Evolutionary conservation across 2,113 vertebrate species (phyloP).

Genomic region (Hippopotamus amphibius): DNA sequence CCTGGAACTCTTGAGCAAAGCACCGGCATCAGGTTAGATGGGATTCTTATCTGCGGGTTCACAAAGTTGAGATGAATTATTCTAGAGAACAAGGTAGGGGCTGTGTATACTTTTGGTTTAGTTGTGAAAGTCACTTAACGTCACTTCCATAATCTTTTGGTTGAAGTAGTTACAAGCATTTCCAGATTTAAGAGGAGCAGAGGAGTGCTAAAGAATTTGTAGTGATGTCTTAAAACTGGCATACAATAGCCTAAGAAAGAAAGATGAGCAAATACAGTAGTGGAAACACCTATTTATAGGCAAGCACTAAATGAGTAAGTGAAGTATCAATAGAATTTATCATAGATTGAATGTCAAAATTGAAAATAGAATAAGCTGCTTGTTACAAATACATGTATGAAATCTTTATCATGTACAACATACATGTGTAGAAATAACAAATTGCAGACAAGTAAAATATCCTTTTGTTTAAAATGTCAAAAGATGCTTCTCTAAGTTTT

Average conservation of each 20-base stretch:
- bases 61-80: background rate
- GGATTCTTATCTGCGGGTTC: background rate
- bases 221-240: background rate
- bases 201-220: background rate
- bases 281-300: background rate
- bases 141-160: background rate
- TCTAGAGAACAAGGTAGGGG: background rate
- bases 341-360: background rate
- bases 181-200: background rate
- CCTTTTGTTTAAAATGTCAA: background rate
- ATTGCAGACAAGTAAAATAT: background rate
- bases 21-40: background rate
- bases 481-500: background rate
- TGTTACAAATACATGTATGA: background rate
- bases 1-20: background rate
- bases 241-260: background rate
- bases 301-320: background rate
- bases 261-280: background rate
- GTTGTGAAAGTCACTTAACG: background rate
- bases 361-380: background rate
- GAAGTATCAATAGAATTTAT: background rate
- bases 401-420: background rate
- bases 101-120: background rate
- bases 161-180: background rate
- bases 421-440: background rate